Percentiles rank a stretch among this genome's conserved stretches.
phyloP scores from a whole-genome alignment of 2,888 invertebrate species.

The Hofmannophila pseudospretella region DNA sequence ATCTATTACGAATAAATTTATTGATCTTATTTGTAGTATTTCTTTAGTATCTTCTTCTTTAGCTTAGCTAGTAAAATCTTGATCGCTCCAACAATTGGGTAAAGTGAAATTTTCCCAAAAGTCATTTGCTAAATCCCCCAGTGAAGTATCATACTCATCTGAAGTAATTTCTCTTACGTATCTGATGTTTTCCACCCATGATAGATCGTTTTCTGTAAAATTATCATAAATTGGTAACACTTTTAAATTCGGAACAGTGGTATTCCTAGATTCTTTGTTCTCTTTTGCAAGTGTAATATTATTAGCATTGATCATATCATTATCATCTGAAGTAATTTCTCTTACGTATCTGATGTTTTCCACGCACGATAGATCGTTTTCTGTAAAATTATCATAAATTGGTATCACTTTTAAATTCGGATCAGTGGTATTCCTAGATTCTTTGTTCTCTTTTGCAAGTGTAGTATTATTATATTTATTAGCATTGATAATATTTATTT shows the following conservation, averaged over 20 bases:
- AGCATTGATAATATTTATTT: background rate
- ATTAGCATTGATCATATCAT: too few relatives aligned
- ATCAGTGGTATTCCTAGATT: too few relatives aligned
- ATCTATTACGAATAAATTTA: conserved; percentile 5
- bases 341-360: conserved; percentile 49
- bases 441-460: background rate
- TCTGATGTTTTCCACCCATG: conserved; percentile 54
- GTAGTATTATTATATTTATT: too few relatives aligned
- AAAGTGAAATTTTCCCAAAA: conserved; percentile 50
- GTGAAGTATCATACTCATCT: conserved; percentile 34
- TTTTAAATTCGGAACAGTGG: too few relatives aligned
- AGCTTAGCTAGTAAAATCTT: conserved; percentile 20
- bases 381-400: conserved; percentile 7
- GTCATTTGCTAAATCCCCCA: conserved; percentile 22
- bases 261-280: too few relatives aligned
- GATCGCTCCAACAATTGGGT: conserved; percentile 36
- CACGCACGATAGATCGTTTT: conserved; percentile 49
- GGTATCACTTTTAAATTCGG: conserved; percentile 1
- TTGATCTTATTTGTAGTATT: conserved; percentile 6
- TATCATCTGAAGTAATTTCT: conserved; percentile 40
- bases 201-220: conserved; percentile 28
- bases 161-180: conserved; percentile 41
- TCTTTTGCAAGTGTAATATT: too few relatives aligned
- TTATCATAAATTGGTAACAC: conserved; percentile 6
- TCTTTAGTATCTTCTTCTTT: background rate